phyloP scores from a whole-genome alignment of 2,797 vertebrate genomes.

The Crenichthys baileyi region DNA sequence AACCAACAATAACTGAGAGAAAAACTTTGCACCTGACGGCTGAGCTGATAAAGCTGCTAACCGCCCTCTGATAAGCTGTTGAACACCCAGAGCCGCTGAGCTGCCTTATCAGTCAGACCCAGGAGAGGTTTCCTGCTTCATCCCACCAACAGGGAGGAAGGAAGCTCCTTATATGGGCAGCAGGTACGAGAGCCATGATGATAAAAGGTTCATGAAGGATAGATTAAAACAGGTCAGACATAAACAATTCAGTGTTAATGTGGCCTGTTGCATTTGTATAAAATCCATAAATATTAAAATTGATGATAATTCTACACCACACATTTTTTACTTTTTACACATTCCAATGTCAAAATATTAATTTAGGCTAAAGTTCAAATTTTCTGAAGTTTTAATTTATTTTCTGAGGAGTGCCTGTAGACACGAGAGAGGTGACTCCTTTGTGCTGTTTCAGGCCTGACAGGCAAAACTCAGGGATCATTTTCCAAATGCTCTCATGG shows the following conservation, averaged over 20 bases:
- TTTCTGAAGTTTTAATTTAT: no score
- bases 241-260: not conserved
- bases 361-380: not conserved
- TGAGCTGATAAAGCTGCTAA: no score
- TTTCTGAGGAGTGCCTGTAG: no score
- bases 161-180: slow-evolving; percentile 43
- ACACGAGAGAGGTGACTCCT: no score
- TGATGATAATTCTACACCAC: not conserved
- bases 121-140: not conserved
- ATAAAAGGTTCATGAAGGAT: no score
- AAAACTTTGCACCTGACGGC: no score
- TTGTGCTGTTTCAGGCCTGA: not conserved
- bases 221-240: no score
- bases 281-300: not conserved
- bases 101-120: slow-evolving; percentile 33
- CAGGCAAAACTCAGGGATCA: not conserved
- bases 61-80: not conserved
- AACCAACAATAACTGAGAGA: no score
- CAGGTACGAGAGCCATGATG: slow-evolving; percentile 2
- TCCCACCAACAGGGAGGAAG: slow-evolving; percentile 22
- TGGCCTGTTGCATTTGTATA: not conserved
- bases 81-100: not conserved
- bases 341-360: no score
- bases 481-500: not conserved
- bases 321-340: no score